These are phyloP conservation scores for Serrognathus titanus DNA, from an alignment of 2,888 invertebrate genomes.

Conservation along the genomic window DNA sequence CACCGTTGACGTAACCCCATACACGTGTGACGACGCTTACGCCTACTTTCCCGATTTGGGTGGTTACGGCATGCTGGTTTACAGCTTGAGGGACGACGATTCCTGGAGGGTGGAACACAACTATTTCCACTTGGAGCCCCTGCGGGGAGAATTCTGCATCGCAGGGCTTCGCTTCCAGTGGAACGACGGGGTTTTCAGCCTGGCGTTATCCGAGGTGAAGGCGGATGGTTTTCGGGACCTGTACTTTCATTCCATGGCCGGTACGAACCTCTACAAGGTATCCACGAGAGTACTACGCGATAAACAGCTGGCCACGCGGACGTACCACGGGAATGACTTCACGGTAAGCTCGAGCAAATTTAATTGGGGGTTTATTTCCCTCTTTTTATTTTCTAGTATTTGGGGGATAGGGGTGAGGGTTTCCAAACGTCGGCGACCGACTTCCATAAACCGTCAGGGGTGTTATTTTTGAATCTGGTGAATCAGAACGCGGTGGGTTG, in stretches of 20 bases:
- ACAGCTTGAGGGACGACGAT: conserved; percentile 56
- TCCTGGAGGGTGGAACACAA: conserved; percentile 71
- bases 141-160: conserved; percentile 62
- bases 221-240: conserved; percentile 58
- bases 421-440: conserved; percentile 70
- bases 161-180: conserved; percentile 71
- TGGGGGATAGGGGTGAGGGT: conserved; percentile 63
- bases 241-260: conserved; percentile 77
- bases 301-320: conserved; percentile 52
- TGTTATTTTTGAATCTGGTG: conserved; percentile 68
- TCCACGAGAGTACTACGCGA: conserved; percentile 61
- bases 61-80: conserved; percentile 59
- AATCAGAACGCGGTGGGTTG: conserved; percentile 71
- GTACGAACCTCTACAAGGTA: conserved; percentile 67
- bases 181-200: conserved; percentile 77
- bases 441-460: conserved; percentile 58
- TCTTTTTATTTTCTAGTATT: conserved; percentile 37
- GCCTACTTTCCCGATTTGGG: conserved; percentile 70
- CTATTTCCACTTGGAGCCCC: conserved; percentile 71
- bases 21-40: conserved; percentile 61
- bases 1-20: conserved; percentile 60
- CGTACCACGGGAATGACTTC: conserved; percentile 56
- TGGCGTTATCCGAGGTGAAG: conserved; percentile 56
- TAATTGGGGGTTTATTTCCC: no score
- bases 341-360: no score